Base-by-base conservation (phyloP, 2,888 invertebrate genomes). In the Eilema sororculum region DNA sequence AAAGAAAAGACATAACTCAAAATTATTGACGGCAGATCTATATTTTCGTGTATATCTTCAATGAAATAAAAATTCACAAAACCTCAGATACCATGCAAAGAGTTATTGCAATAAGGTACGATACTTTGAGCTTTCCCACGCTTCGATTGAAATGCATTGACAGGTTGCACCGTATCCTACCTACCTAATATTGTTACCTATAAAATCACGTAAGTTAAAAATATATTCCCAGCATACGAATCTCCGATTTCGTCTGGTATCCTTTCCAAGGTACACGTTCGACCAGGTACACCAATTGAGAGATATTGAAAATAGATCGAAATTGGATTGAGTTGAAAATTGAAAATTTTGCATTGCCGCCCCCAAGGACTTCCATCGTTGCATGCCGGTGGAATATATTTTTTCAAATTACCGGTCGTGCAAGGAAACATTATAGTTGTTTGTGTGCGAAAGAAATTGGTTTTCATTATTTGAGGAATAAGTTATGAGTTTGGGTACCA, bases 261-360 rank as follows among this genome's bases (percentile, higher is more conserved):
- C 72, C 76, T 71, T 79, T 69, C 57, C 79, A 74, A 78, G 72
- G 71, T 71, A 63, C 81, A 74, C 81, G 76, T 77, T 73, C 71
- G 74, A 69, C 77, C 80, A 75, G 73, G 71, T 75, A 70, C 69
- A 75, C 74, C 79, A 81, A 79, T 78, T 71, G 81, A 75, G 71
- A 73, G 71, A 77, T 81, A 81, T 81, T 81, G 81, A 81, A 80
- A 81, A 81, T 81, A 80, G 74, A 81, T 81, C 75, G 81, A 80
- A 80, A 81, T 81, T 79, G 81, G 74, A 81, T 81, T 78, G 77
- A 80, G 73, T 77, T 78, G 74, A 76, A 80, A 81, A 81, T 79
- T 78, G 80, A 80, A 81, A 80, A 78, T 80, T 81, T 81, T 78
- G 75, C 81, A 76, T 76, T 77, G 74, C 69, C 52, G 67, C 33